Percentiles rank a stretch among this genome's conserved stretches.
Evolutionary conservation across 2,797 vertebrate species (phyloP).

Genomic region (Babyrousa celebensis): DNA sequence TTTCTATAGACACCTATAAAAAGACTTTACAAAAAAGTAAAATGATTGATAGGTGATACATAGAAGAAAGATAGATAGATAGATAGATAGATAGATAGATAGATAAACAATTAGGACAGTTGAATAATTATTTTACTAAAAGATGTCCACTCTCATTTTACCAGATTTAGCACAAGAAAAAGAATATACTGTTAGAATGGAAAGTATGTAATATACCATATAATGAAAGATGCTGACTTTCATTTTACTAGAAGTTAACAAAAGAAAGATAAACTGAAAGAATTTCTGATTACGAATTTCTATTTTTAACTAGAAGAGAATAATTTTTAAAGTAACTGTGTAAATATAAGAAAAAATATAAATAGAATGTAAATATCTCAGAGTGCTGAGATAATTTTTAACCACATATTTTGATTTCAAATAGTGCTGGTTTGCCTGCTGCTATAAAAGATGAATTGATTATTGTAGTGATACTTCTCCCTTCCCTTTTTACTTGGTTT

Average conservation of each 20-base stretch:
- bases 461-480: not conserved
- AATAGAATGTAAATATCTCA: not conserved
- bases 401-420: conserved; percentile 25
- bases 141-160: not conserved
- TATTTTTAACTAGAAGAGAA: not conserved
- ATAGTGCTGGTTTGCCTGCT: not conserved
- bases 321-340: not conserved
- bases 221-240: not conserved
- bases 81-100: not conserved
- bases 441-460: not conserved
- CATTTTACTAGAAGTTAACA: conserved; percentile 36
- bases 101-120: not conserved
- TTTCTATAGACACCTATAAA: not conserved
- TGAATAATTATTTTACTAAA: conserved; percentile 28
- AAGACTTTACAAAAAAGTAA: not conserved
- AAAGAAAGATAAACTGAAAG: not conserved
- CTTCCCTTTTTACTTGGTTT: not conserved
- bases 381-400: not conserved
- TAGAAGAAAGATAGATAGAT: not conserved
- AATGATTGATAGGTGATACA: not conserved
- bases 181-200: not conserved
- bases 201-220: not conserved
- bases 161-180: conserved; percentile 22
- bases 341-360: not conserved
- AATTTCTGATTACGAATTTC: not conserved